Conservation (phyloP, 2,797 vertebrate genomes). For the Benthosema pterotum region DNA sequence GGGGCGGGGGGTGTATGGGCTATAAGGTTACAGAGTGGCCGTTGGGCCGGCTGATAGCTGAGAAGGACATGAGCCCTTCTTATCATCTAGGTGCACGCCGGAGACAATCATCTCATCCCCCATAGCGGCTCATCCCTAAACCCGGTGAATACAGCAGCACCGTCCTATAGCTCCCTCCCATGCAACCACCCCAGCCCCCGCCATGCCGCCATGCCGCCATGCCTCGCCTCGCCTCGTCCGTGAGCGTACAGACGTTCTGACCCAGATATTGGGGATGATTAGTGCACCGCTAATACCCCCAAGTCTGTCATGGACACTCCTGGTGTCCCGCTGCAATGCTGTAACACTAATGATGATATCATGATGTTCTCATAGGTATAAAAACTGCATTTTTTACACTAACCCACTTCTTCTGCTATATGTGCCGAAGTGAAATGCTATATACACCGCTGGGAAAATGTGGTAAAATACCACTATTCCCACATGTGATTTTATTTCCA, state of each 20-base stretch:
- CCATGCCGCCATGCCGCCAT: conserved; percentile 68
- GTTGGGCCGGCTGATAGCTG: conserved; percentile 64
- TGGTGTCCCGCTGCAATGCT: conserved; percentile 23
- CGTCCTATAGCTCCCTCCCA: too few species aligned
- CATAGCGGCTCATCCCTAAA: conserved; percentile 76
- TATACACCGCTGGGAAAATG: too few species aligned
- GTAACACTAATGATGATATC: conserved; percentile 15
- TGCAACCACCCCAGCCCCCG: conserved; percentile 33
- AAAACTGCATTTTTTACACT: conserved; percentile 15
- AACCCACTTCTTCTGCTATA: not conserved
- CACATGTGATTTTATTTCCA: not conserved
- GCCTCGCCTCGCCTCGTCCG: conserved; percentile 53
- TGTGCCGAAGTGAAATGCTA: too few species aligned
- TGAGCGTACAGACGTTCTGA: conserved; percentile 55
- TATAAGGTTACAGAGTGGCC: conserved; percentile 46
- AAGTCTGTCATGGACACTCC: conserved; percentile 27
- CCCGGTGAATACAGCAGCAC: conserved; percentile 73
- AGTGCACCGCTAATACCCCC: conserved; percentile 37
- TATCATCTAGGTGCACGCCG: conserved; percentile 66
- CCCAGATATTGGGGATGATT: conserved; percentile 44
- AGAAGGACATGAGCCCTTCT: conserved; percentile 78
- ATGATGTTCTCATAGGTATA: not conserved
- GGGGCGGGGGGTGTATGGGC: conserved; percentile 12
- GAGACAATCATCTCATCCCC: conserved; percentile 75
- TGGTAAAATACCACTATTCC: not conserved